Evolutionary conservation across 2,888 invertebrate genomes (phyloP).

Genomic region (Oeneis ivallda): DNA sequence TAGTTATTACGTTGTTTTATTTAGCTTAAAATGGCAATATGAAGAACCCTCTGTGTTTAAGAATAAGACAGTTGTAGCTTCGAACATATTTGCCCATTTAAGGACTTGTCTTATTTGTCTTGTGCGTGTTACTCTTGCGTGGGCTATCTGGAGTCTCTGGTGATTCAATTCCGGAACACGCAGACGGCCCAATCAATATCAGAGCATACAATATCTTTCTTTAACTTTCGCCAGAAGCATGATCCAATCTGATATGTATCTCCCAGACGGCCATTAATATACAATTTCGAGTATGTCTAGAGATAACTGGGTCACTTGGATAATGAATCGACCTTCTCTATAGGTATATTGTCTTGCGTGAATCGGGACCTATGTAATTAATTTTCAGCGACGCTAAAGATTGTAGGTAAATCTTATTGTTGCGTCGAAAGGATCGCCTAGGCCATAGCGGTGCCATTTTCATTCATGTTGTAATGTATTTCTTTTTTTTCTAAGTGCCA

Average conservation of each 20-base stretch:
- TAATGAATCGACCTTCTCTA: slow-evolving; percentile 29
- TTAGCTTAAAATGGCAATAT: neutral
- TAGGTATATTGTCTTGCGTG: slow-evolving; percentile 12
- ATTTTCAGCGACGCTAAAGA: slow-evolving; percentile 12
- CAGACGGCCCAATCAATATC: slow-evolving; percentile 71
- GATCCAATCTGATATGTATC: slow-evolving; percentile 65
- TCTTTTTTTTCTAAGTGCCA: too few relatives aligned
- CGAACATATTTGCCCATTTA: slow-evolving; percentile 53
- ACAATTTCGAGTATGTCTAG: slow-evolving; percentile 45
- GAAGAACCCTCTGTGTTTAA: neutral
- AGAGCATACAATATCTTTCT: slow-evolving; percentile 67
- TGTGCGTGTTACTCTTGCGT: slow-evolving; percentile 68
- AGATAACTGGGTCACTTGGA: slow-evolving; percentile 36
- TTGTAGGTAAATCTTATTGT: neutral
- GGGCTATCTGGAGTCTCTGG: slow-evolving; percentile 54
- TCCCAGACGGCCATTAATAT: slow-evolving; percentile 46
- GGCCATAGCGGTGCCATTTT: too few relatives aligned
- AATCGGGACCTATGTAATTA: slow-evolving; percentile 11
- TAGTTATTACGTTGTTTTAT: neutral
- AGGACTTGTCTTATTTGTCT: slow-evolving; percentile 45
- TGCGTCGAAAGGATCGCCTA: neutral
- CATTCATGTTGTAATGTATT: too few relatives aligned
- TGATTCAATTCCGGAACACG: slow-evolving; percentile 68
- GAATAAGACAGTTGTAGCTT: neutral
- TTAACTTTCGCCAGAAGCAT: slow-evolving; percentile 74